Evolutionary conservation across 2,113 vertebrate genomes (phyloP).

Genomic region (Hymenochirus boettgeri): DNA sequence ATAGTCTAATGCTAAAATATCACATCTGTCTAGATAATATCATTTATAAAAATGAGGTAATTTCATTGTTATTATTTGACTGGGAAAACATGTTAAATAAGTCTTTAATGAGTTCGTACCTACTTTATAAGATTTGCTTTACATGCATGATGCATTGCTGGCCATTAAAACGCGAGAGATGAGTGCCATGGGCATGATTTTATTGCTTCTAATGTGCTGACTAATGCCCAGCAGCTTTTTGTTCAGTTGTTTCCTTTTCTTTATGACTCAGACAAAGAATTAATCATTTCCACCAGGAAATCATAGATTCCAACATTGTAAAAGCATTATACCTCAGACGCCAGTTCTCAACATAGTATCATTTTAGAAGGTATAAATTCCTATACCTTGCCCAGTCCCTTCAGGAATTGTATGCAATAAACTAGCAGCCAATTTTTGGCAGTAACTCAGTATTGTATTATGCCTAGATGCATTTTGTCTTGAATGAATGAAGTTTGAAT

Average conservation of each 20-base stretch:
- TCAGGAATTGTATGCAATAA: slow-evolving; percentile 6
- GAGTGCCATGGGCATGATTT: neutral
- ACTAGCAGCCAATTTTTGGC: slow-evolving; percentile 7
- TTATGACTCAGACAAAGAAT: slow-evolving; percentile 22
- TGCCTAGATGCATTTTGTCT: neutral
- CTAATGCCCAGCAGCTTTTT: slow-evolving; percentile 14
- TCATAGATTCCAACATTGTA: slow-evolving; percentile 26
- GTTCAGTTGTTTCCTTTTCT: slow-evolving; percentile 9
- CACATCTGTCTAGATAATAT: no score
- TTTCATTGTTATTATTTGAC: neutral
- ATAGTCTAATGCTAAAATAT: no score
- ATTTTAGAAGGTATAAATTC: slow-evolving; percentile 11
- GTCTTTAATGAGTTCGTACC: neutral
- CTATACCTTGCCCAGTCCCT: slow-evolving; percentile 1
- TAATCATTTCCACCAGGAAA: slow-evolving; percentile 32
- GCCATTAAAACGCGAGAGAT: neutral
- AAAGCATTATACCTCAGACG: slow-evolving; percentile 9
- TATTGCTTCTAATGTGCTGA: slow-evolving; percentile 11
- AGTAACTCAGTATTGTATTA: neutral
- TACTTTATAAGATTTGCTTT: neutral
- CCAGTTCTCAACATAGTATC: slow-evolving; percentile 7
- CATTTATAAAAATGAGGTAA: no score
- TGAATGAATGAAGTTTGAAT: slow-evolving; percentile 11
- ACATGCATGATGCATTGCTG: neutral
- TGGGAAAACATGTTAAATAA: neutral